Percentiles rank a stretch among this genome's conserved stretches.
These are phyloP conservation scores for Butorides virescens DNA, from an alignment of 2,113 vertebrate species.

Conservation along the genomic window DNA sequence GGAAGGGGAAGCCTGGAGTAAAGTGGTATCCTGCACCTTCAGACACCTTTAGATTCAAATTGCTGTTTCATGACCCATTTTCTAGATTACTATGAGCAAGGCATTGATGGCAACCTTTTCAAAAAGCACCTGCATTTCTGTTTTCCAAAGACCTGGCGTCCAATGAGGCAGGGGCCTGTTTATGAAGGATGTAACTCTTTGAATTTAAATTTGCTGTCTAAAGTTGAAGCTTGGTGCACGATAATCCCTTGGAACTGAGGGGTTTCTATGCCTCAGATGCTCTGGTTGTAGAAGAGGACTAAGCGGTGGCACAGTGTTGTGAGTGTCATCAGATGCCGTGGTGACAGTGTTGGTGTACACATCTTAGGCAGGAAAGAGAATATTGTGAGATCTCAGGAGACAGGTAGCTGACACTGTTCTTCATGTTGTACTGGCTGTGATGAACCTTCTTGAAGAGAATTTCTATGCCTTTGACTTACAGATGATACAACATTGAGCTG, in stretches of 20 bases:
- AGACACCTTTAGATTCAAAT: neutral
- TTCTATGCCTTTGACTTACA: neutral
- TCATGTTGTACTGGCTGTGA: neutral
- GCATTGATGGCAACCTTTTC: neutral
- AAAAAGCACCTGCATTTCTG: neutral
- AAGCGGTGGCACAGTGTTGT: fast-evolving
- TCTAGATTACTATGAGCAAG: neutral
- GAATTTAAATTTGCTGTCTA: neutral
- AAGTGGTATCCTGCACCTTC: neutral
- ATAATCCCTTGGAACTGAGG: neutral
- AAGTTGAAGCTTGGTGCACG: neutral
- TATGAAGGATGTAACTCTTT: neutral
- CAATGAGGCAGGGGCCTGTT: neutral
- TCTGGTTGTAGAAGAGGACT: neutral
- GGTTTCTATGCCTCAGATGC: neutral
- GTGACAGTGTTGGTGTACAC: fast-evolving
- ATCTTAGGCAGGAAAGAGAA: neutral
- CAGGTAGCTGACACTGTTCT: neutral
- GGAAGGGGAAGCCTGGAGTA: neutral
- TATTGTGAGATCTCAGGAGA: neutral
- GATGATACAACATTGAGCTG: neutral
- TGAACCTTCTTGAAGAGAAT: neutral
- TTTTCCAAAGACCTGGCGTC: neutral
- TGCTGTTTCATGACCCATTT: neutral
- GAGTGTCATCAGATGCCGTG: fast-evolving